A percentile compares a stretch with the other conserved stretches of the same genome.
Evolutionary conservation across 2,888 invertebrate species (phyloP).

Genomic region (Ophioninae sp.): DNA sequence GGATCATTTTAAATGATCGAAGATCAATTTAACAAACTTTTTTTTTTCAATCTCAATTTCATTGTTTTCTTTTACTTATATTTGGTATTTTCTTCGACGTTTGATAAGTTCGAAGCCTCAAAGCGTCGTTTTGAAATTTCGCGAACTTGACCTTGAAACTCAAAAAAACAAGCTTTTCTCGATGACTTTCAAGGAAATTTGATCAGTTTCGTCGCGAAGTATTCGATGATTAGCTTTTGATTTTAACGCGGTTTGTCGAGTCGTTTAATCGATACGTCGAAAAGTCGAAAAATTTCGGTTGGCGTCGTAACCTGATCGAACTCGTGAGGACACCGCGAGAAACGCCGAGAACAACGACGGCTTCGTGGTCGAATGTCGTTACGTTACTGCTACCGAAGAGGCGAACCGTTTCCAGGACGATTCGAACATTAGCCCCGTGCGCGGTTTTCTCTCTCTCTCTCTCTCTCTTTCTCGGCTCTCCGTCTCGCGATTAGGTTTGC

Average conservation of each 20-base stretch:
- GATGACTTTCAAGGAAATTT: background rate
- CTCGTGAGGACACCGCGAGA: background rate
- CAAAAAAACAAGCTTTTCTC: background rate
- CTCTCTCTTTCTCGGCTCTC: slow-evolving; percentile 9
- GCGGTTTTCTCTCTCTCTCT: slow-evolving; percentile 7
- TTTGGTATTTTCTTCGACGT: too few species aligned
- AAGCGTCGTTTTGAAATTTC: background rate
- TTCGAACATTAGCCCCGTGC: slow-evolving; percentile 17
- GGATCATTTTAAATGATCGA: too few species aligned
- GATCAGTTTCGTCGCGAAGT: background rate
- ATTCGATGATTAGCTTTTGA: background rate
- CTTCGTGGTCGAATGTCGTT: slow-evolving; percentile 45
- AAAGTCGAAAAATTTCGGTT: slow-evolving; percentile 12
- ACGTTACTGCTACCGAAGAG: slow-evolving; percentile 34
- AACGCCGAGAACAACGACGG: background rate
- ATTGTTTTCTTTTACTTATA: background rate
- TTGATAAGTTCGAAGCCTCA: background rate
- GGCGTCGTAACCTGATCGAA: background rate
- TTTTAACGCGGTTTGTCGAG: background rate
- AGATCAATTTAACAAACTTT: background rate
- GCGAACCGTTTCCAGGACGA: slow-evolving; percentile 40
- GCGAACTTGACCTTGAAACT: background rate
- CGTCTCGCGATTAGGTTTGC: slow-evolving; percentile 46
- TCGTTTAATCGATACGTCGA: slow-evolving; percentile 38
- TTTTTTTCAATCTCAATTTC: background rate